Evolutionary conservation across 23 tunicate genomes (phyloP).

Genomic region (Diplosoma virens): DNA sequence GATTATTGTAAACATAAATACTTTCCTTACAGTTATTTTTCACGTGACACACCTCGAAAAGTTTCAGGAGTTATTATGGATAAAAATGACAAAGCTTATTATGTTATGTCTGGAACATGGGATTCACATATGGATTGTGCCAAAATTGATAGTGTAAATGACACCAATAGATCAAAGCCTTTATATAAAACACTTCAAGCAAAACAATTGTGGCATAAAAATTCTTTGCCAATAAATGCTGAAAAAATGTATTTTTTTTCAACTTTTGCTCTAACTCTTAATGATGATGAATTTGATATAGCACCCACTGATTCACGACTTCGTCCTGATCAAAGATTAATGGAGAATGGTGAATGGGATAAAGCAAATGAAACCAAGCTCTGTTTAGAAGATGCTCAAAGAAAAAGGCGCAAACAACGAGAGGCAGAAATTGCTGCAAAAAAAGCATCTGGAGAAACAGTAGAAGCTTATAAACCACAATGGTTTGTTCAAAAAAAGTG

Average conservation of each 20-base stretch:
- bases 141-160: conserved; percentile 56
- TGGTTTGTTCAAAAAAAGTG: conserved; percentile 72
- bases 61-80: conserved; percentile 88
- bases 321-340: conserved; percentile 85
- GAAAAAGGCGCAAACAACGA: conserved; percentile 68
- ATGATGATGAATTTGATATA: conserved; percentile 58
- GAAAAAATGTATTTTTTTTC: conserved; percentile 93
- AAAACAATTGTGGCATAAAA: conserved; percentile 52
- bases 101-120: conserved; percentile 87
- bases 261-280: conserved; percentile 69
- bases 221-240: conserved; percentile 54
- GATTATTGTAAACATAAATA: conserved; percentile 88
- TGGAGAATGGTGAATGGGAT: conserved; percentile 96
- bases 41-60: conserved; percentile 83
- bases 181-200: conserved; percentile 60
- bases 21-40: conserved; percentile 91
- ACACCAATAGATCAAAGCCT: conserved; percentile 53
- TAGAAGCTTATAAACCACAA: conserved; percentile 65
- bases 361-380: conserved; percentile 77
- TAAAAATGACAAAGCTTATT: conserved; percentile 61
- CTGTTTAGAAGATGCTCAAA: conserved; percentile 84
- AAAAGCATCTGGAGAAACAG: conserved; percentile 46
- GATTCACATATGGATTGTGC: conserved; percentile 85
- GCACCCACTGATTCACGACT: conserved; percentile 94
- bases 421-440: conserved; percentile 51